These are phyloP conservation scores for Botia almorhae DNA, from an alignment of 2,797 vertebrate genomes.

Conservation along the genomic window DNA sequence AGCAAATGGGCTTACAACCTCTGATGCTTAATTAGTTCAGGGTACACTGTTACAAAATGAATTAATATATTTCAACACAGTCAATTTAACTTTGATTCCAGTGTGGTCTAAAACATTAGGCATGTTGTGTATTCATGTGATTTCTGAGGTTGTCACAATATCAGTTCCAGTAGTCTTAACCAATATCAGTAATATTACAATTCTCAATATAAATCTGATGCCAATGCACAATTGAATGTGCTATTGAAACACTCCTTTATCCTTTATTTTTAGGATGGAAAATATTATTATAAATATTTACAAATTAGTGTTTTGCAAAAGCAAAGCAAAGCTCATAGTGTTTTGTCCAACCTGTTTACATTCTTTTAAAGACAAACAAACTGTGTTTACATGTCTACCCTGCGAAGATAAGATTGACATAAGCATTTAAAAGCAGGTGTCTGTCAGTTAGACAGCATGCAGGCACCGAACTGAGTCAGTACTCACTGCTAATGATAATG, in stretches of 20 bases:
- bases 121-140: neutral
- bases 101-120: slow-evolving; percentile 33
- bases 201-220: neutral
- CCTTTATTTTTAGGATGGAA: too few relatives aligned
- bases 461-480: neutral
- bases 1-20: slow-evolving; percentile 72
- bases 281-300: too few relatives aligned
- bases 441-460: neutral
- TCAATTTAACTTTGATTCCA: slow-evolving; percentile 58
- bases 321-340: neutral
- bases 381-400: neutral
- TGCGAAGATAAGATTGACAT: neutral
- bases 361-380: neutral
- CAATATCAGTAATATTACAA: neutral
- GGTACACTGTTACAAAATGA: slow-evolving; percentile 57
- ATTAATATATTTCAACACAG: slow-evolving; percentile 61
- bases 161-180: neutral
- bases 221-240: neutral
- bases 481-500: neutral
- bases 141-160: neutral
- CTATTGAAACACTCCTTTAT: neutral
- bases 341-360: neutral
- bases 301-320: too few relatives aligned
- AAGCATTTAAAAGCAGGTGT: neutral
- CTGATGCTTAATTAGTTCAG: slow-evolving; percentile 62